A percentile compares a stretch with the other conserved stretches of the same genome.
Evolutionary conservation across 2,888 invertebrate species (phyloP).

Genomic region (Hyppa rectilinea): DNA sequence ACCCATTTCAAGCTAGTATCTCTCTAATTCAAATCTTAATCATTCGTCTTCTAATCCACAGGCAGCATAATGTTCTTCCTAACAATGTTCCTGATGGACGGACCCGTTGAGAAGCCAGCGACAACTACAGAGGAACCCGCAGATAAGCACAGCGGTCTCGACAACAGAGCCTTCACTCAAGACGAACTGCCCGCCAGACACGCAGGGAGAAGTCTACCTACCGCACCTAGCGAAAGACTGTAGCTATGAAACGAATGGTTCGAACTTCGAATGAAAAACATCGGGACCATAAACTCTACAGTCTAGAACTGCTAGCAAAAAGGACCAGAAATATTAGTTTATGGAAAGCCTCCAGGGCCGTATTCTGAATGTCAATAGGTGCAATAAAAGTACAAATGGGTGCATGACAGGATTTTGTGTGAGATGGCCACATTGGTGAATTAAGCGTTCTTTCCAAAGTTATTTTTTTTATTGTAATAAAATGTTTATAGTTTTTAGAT

Average conservation of each 20-base stretch:
- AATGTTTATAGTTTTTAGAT: neutral
- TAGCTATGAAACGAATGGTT: conserved; percentile 55
- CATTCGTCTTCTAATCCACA: conserved; percentile 72
- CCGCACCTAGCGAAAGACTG: conserved; percentile 72
- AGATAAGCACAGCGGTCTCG: conserved; percentile 82
- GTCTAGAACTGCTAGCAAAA: conserved; percentile 38
- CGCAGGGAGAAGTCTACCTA: conserved; percentile 64
- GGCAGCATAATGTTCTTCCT: conserved; percentile 95
- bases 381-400: conserved; percentile 55
- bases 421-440: conserved; percentile 13
- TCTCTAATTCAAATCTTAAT: neutral
- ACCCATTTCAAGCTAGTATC: neutral
- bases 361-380: conserved; percentile 42
- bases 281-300: conserved; percentile 26
- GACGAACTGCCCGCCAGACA: conserved; percentile 81
- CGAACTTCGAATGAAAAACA: conserved; percentile 7
- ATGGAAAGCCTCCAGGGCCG: conserved; percentile 28
- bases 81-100: conserved; percentile 95
- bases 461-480: neutral
- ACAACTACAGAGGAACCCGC: conserved; percentile 43
- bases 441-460: conserved; percentile 47
- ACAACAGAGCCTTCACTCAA: conserved; percentile 89
- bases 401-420: conserved; percentile 35
- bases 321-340: conserved; percentile 31
- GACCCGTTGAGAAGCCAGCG: conserved; percentile 78